Evolutionary conservation across 1,140 invertebrate genomes (phyloP), one percentile per base, ranked within the genome.

Genomic region (Sminthurides bifidus): DNA sequence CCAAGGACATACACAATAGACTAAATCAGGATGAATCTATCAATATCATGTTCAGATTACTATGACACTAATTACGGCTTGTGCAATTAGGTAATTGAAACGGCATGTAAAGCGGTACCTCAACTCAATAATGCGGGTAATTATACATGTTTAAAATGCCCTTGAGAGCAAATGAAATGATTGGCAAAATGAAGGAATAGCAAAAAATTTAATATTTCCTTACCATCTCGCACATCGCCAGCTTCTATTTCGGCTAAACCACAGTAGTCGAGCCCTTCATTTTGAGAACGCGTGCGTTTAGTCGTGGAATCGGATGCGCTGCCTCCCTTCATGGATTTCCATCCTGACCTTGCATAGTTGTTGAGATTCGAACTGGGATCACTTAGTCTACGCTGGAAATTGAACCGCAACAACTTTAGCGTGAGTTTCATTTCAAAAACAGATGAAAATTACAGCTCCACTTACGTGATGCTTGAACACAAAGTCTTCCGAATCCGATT

Each of bases 291-390:
- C 38, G 89, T 86, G 51, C 55, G 48, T 40, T 65, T 65, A n/a
- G 54, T 70, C 8, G 70, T 73, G 31, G 69, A 67, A 10, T 73
- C 71, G 55, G 73, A 52, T 12, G 56, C 59, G 24, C 55, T 61
- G 37, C 74, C 76, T 0, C 71, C 71, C 5, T 72, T 71, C 63
- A 79, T 79, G 1, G 81, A 81, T 65, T 80, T 79, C 83, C 84
- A 87, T 0, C 83, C 83, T 54, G 86, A 84, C 30, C 87, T 79
- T 10, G 87, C 81, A 68, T 86, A 92, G 67, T 85, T 87, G 67
- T 88, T 86, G n/a, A 94, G 73, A 72, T 92, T 92, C 15, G 87
- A 82, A 70, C 88, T 92, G 2, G 92, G 91, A 74, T 96, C 92
- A 68, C 90, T 94, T 60, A 94, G 77, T 37, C 91, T 78, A 48